Evolutionary conservation across 2,797 vertebrate genomes (phyloP), one percentile per base, ranked within the genome.

Genomic region (Astyanax mexicanus): DNA sequence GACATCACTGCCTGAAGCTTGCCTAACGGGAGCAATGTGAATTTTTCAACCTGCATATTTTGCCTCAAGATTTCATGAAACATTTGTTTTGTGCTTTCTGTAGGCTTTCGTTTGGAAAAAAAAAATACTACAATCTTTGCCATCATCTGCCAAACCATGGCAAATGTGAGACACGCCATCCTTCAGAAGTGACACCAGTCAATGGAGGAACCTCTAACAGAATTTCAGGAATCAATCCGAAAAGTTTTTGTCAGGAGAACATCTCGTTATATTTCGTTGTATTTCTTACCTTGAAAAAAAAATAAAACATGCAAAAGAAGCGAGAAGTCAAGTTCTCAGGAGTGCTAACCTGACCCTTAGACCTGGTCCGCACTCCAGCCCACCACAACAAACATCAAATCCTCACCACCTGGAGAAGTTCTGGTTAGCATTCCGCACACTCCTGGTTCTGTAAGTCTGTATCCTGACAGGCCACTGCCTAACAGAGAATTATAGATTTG

Each of bases 401-500:
- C 60, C 52, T 72, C 55, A 35, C 54, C 19, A 40, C 66, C 29
- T 32, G 3, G 40, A 35, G 27, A 76, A 51, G 27, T 49, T 49
- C 71, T 78, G 49, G 65, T 77, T 80, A 74, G 67, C 62, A 78
- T 80, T 74, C 69, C 66, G 61, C 25, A 65, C 54, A 57, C 66
- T 21, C 58, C 55, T 73, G 60, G 25, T 25, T 69, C 44, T n/a
- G n/a, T n/a, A 45, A 54, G 23, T 19, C 27, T 57, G 23, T 42
- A 64, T 69, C 8, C 61, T 79, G 74, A 76, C 70, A 74, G 60
- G 54, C 40, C 72, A 45, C 32, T 78, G 45, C 60, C 60, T 61
- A 81, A 73, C 79, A 49, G 23, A 44, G 75, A 76, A 74, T 79
- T 78, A 74, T 81, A 79, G 79, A 79, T 77, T 78, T 72, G 65